Base-by-base conservation (phyloP, 2,113 vertebrate species). In the Castor canadensis region DNA sequence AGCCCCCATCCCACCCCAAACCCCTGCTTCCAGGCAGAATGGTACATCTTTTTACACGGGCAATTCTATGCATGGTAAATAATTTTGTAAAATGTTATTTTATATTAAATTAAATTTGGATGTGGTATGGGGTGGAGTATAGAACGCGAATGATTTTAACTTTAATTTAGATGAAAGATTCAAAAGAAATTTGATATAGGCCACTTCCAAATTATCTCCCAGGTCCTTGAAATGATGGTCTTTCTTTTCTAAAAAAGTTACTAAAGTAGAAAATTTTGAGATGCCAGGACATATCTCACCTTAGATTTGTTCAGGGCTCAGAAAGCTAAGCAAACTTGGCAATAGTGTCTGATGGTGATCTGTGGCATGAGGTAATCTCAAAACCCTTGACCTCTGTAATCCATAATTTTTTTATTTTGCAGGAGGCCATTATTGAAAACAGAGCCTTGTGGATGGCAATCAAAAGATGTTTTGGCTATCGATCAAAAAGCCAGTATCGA, bases 341-440 rank as follows among this genome's bases (percentile, higher is more conserved):
- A 11, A 6, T 8, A 4, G 3, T 40, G 10, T 12, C 32, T 86
- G 35, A 0, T n/a, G 58, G 13, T 52, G 38, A 15, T 40, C 58
- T 47, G 15, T 60, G 56, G 67, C 40, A 13, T 7, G 6, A 9
- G 6, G 2, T n/a, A 58, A 49, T 28, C 40, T 89, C 20, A 9
- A 22, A 85, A 49, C 5, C 15, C 54, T 76, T 84, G 64, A 66
- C 24, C 1, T 91, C 58, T 54, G 40, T 97, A 91, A 94, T 87
- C n/a, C 56, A 6, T 38, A 43, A 82, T 26, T 60, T 28, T 93
- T 97, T 97, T 54, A 43, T 96, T 97, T 98, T 95, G 0, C 97
- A 99, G 98, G 98, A 98, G 84, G 94, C 94, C 16, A 45, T 99
- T 66, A 98, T 98, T 5, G 99, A 99, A 98, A 99, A 99, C 79